Percentiles rank a stretch among this genome's conserved stretches.
Conservation (phyloP, 2,113 vertebrate genomes). For the Cryptomyrus ogoouensis region DNA sequence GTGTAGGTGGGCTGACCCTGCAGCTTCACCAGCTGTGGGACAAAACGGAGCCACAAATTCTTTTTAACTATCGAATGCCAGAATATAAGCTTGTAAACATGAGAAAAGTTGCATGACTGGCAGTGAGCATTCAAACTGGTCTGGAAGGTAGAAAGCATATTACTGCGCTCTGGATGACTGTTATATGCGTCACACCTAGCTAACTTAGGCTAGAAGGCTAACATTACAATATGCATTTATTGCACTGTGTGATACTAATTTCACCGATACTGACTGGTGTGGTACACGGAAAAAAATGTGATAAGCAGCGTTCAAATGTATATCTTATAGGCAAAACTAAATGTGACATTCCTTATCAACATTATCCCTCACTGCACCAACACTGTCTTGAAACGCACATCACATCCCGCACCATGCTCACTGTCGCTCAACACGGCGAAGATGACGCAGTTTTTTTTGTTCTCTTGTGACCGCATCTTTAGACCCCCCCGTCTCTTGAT, state of each 20-base stretch:
- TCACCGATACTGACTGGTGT: not conserved
- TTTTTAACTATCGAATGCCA: not conserved
- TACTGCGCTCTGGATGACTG: not conserved
- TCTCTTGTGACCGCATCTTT: not conserved
- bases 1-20: not conserved
- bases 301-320: not conserved
- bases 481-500: not conserved
- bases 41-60: not conserved
- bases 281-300: not conserved
- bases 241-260: not conserved
- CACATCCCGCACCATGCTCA: not conserved
- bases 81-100: not conserved
- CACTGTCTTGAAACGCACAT: not conserved
- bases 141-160: not conserved
- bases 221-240: not conserved
- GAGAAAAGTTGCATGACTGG: not conserved
- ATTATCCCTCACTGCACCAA: not conserved
- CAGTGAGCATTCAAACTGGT: not conserved
- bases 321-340: not conserved
- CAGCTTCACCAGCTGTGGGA: not conserved
- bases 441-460: not conserved
- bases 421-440: not conserved
- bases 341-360: not conserved
- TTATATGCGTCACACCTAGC: not conserved
- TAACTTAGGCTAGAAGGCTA: not conserved